Evolutionary conservation across 2,113 vertebrate species (phyloP).

Genomic region (Nycticryphes semicollaris): DNA sequence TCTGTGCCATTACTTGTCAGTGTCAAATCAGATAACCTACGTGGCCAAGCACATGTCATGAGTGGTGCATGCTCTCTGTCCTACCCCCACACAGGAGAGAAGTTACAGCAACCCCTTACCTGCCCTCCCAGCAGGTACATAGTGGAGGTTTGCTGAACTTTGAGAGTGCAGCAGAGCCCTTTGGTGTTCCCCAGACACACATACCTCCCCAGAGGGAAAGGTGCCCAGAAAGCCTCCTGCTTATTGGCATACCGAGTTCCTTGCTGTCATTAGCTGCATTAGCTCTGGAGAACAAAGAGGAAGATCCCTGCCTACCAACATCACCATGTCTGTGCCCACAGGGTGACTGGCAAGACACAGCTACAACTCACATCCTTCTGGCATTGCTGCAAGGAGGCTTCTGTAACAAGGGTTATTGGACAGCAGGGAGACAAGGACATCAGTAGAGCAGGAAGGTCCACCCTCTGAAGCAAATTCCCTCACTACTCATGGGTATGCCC

Average conservation of each 20-base stretch:
- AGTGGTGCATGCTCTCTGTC: rapidly evolving
- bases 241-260: not conserved
- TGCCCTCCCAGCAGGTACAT: not conserved
- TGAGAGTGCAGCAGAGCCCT: not conserved
- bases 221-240: not conserved
- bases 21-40: not conserved
- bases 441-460: not conserved
- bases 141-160: not conserved
- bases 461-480: not conserved
- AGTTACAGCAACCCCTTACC: not conserved
- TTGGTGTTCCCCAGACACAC: not conserved
- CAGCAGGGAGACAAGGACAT: not conserved
- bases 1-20: not conserved
- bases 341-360: not conserved
- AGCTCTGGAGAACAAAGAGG: not conserved
- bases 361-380: not conserved
- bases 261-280: not conserved
- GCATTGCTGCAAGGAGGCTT: not conserved
- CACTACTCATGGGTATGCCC: not conserved
- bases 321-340: not conserved
- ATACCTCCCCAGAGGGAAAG: too few relatives aligned
- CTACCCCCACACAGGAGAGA: not conserved
- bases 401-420: not conserved
- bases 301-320: not conserved
- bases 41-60: too few relatives aligned